These are phyloP conservation scores for Cryptoleucopteryx plumbea DNA, from an alignment of 2,113 vertebrate species.

Conservation along the genomic window DNA sequence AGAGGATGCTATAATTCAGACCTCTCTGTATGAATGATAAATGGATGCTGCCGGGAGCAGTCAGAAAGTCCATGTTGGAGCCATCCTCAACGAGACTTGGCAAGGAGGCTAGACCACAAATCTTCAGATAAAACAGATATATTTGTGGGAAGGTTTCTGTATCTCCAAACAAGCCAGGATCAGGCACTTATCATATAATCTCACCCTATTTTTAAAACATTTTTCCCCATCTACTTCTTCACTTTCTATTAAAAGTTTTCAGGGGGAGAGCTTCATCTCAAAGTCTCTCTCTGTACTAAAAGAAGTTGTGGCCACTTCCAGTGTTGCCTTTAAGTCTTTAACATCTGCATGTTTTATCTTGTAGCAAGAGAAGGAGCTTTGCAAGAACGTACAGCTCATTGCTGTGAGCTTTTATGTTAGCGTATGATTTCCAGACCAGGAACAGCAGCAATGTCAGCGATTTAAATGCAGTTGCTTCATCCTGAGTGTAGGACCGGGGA, in stretches of 20 bases:
- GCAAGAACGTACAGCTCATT: neutral
- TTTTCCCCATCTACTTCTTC: neutral
- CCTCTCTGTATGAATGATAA: neutral
- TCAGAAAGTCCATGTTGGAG: neutral
- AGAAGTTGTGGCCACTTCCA: neutral
- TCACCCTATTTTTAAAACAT: neutral
- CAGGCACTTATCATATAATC: neutral
- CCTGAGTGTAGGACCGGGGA: neutral
- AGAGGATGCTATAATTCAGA: neutral
- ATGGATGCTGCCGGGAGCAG: rapidly evolving
- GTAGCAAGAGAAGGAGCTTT: neutral
- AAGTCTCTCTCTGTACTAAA: neutral
- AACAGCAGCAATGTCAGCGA: neutral
- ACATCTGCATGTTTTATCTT: neutral
- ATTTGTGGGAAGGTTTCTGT: neutral
- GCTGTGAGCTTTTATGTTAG: neutral
- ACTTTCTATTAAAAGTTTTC: neutral
- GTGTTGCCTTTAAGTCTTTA: neutral
- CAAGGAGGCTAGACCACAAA: neutral
- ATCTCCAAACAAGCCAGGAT: neutral
- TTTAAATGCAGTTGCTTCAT: neutral
- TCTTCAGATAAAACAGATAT: neutral
- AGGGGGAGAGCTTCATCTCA: neutral
- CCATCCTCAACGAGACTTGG: neutral
- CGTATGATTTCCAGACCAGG: neutral